These are phyloP conservation scores for Papilio helenus DNA, from an alignment of 1,140 invertebrate genomes.

Conservation along the genomic window DNA sequence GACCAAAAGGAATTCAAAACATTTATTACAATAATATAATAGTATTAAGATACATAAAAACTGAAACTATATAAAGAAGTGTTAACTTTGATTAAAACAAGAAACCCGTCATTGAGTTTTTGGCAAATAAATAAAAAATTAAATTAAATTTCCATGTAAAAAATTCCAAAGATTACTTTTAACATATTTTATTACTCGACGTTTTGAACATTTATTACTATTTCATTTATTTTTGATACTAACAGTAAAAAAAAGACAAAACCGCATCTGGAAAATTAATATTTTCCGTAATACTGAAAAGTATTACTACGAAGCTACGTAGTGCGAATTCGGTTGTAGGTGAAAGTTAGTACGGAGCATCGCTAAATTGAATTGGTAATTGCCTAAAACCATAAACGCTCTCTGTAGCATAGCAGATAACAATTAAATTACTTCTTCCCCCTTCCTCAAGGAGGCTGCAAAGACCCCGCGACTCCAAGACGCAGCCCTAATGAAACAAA, in stretches of 20 bases:
- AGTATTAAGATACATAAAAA: too few relatives aligned
- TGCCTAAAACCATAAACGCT: constrained; percentile 17
- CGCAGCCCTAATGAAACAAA: background rate
- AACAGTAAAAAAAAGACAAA: too few relatives aligned
- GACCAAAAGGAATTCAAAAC: too few relatives aligned
- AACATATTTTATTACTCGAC: too few relatives aligned
- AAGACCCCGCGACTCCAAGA: background rate
- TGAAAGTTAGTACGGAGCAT: background rate
- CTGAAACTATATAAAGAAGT: background rate
- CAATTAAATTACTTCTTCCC: constrained; percentile 18
- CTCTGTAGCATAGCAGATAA: constrained; percentile 17
- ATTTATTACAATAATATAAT: too few relatives aligned
- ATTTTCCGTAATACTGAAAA: too few relatives aligned
- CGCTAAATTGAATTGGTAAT: constrained; percentile 6
- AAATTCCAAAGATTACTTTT: background rate
- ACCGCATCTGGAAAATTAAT: too few relatives aligned
- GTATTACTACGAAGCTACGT: background rate
- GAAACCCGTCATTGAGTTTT: background rate
- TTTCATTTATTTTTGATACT: too few relatives aligned
- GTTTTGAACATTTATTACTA: too few relatives aligned
- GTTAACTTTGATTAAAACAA: background rate
- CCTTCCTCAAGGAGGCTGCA: background rate
- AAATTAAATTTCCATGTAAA: background rate
- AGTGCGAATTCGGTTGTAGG: background rate
- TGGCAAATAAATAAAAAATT: background rate